Evolutionary conservation across 2,888 invertebrate genomes (phyloP).

Genomic region (Cheilosia variabilis): DNA sequence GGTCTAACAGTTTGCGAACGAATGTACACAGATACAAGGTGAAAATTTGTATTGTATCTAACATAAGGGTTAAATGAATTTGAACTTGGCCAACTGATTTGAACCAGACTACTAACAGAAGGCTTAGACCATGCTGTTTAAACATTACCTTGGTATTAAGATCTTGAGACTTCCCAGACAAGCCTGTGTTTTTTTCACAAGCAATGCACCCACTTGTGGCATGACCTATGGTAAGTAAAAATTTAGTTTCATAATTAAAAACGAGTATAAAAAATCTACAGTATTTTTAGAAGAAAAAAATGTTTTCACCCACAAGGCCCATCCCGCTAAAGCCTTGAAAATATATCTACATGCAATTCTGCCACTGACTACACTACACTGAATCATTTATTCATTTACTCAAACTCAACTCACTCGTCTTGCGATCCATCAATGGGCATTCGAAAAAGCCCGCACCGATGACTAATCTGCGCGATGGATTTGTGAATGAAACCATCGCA

Average conservation of each 20-base stretch:
- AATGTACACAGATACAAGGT: too few species aligned
- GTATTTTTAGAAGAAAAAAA: background rate
- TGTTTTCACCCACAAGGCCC: slow-evolving; percentile 23
- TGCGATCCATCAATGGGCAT: slow-evolving; percentile 73
- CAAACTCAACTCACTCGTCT: slow-evolving; percentile 47
- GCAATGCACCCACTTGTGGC: background rate
- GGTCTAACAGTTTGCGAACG: too few species aligned
- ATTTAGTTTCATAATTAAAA: slow-evolving; percentile 7
- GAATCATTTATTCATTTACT: slow-evolving; percentile 42
- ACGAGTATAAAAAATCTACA: background rate
- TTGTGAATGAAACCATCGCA: slow-evolving; percentile 69
- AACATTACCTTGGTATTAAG: too few species aligned
- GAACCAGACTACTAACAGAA: too few species aligned
- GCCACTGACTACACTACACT: slow-evolving; percentile 32
- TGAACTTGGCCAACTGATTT: too few species aligned
- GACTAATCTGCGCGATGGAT: slow-evolving; percentile 70
- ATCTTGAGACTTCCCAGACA: too few species aligned
- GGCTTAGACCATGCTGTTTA: too few species aligned
- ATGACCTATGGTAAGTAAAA: background rate
- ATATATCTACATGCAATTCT: slow-evolving; percentile 8
- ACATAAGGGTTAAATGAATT: too few species aligned
- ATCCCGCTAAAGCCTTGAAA: slow-evolving; percentile 36
- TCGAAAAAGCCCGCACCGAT: slow-evolving; percentile 47
- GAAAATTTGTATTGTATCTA: too few species aligned
- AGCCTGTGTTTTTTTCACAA: too few species aligned